Conservation (phyloP, 1,140 invertebrate genomes). For the Meloidogyne floridensis region DNA sequence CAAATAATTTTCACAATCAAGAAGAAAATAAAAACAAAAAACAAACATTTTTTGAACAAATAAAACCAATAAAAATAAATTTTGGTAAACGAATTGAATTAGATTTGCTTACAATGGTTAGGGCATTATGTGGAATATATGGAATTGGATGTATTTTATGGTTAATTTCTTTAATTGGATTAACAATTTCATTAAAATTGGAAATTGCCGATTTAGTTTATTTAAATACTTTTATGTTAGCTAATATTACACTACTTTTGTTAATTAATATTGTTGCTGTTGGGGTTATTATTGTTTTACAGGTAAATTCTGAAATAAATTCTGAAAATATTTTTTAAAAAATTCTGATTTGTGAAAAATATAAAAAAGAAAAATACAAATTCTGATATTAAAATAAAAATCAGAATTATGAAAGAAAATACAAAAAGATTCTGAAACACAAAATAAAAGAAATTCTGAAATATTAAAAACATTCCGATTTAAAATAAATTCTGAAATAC, state of each 20-base stretch:
- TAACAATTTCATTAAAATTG: slow-evolving; percentile 55
- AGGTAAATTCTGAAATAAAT: slow-evolving; percentile 47
- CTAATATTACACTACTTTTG: slow-evolving; percentile 46
- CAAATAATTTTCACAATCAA: neutral
- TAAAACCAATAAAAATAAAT: slow-evolving; percentile 33
- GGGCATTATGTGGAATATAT: slow-evolving; percentile 58
- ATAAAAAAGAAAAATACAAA: neutral
- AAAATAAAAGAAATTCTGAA: neutral
- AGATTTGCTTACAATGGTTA: slow-evolving; percentile 53
- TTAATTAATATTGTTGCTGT: slow-evolving; percentile 55
- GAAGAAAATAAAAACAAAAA: too few species aligned
- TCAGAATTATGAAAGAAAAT: too few species aligned
- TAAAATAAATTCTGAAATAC: neutral
- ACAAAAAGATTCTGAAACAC: too few species aligned
- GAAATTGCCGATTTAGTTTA: slow-evolving; percentile 62
- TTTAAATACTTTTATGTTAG: slow-evolving; percentile 55
- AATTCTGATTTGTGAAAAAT: slow-evolving; percentile 19
- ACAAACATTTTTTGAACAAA: slow-evolving; percentile 48
- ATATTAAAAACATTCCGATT: too few species aligned
- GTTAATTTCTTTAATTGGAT: slow-evolving; percentile 53
- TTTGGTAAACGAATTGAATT: slow-evolving; percentile 47
- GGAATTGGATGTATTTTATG: slow-evolving; percentile 49
- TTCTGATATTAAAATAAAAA: neutral
- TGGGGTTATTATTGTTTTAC: slow-evolving; percentile 54
- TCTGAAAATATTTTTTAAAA: neutral